Base-by-base conservation (phyloP, 2,113 vertebrate genomes). In the Synodontis membranacea region DNA sequence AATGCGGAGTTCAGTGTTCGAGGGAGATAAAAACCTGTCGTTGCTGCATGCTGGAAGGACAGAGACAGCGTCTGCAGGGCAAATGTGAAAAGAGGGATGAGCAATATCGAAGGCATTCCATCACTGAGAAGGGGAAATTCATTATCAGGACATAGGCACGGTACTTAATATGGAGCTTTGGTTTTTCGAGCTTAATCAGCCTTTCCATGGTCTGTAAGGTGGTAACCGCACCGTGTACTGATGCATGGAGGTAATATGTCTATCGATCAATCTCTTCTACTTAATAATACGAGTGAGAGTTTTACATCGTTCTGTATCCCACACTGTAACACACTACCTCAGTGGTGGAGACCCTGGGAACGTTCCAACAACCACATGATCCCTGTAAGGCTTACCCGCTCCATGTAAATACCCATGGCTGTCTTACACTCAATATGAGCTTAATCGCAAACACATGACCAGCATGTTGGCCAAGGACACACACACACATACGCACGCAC, bases 381-480 rank as follows among this genome's bases (percentile, higher is more conserved):
- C 60, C n/a, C 76, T 84, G 54, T 84, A 89, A 68, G 42, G 85
- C 66, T 70, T 62, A 23, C 48, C 48, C 52, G 31, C 87, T 48
- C 83, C 12, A 46, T 46, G 48, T 48, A 84, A 83, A 87, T 68
- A 80, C 82, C 84, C 72, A 12, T 48, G 68, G 42, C 75, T 83
- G 44, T 79, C 75, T 86, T 48, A 82, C 42, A 88, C 23, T 68
- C 54, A 85, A 83, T 74, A 48, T 50, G 46, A 80, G 68, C 42
- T 86, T 88, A 84, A 87, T 84, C 79, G 62, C 84, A 78, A 85
- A 88, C 76, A 84, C 84, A 85, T 88, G 88, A 70, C 54, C 50
- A 3, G 37, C 44, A 31, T 78, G 42, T 56, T 56, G 62, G 75
- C 62, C 28, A 37, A 86, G 84, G 74, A 82, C 64, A 83, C 60